A percentile compares a stretch with the other conserved stretches of the same genome.
Evolutionary conservation across 2,888 invertebrate genomes (phyloP).

Genomic region (Limnephilus marmoratus): DNA sequence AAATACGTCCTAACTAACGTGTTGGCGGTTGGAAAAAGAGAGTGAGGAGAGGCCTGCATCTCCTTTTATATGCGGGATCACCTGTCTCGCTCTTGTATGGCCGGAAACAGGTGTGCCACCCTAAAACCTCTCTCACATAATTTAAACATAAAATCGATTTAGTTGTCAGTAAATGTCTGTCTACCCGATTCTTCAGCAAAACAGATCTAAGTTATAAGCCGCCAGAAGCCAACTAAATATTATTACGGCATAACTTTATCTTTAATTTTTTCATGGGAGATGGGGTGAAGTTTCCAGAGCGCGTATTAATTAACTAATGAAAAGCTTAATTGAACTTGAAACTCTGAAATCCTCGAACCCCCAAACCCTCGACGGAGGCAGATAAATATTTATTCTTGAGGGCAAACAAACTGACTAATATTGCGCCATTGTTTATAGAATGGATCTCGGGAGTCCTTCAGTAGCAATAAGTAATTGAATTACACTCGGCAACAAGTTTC

Average conservation of each 20-base stretch:
- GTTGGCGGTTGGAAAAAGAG: too few relatives aligned
- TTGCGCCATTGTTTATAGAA: not conserved
- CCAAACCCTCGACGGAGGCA: not conserved
- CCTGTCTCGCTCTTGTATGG: too few relatives aligned
- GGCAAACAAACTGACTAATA: not conserved
- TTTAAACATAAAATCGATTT: not conserved
- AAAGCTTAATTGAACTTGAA: not conserved
- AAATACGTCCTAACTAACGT: too few relatives aligned
- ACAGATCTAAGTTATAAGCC: not conserved
- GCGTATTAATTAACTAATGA: constrained; percentile 2
- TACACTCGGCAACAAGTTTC: not conserved
- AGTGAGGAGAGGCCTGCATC: too few relatives aligned
- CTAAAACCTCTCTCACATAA: too few relatives aligned
- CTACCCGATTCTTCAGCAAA: not conserved
- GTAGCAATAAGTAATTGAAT: not conserved
- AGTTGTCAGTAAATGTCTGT: not conserved
- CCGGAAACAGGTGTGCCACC: too few relatives aligned
- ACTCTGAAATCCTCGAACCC: not conserved
- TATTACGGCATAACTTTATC: not conserved
- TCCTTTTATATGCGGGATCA: too few relatives aligned
- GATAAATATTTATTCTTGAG: not conserved
- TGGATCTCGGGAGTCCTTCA: not conserved
- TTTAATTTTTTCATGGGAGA: not conserved
- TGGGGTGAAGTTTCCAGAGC: not conserved
- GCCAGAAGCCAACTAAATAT: not conserved